Percentiles rank a stretch among this genome's conserved stretches.
Conservation (phyloP, 2,113 vertebrate species). For the Cavia porcellus region DNA sequence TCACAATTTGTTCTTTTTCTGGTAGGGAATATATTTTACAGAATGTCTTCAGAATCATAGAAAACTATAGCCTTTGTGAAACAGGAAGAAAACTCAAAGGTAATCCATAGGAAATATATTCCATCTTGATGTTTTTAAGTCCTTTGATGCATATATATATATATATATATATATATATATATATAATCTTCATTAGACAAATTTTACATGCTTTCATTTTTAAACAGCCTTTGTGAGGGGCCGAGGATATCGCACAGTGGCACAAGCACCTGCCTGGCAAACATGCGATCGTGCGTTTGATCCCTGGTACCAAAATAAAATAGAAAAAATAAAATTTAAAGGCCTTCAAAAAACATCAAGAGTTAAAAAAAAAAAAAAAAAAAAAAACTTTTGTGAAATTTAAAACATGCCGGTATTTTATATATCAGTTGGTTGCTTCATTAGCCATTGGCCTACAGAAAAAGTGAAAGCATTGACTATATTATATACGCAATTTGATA, state of each 20-base stretch:
- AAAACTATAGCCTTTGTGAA: slow-evolving; percentile 34
- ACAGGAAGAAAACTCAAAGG: not conserved
- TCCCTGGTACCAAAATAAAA: too few species aligned
- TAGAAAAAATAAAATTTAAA: too few species aligned
- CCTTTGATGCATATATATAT: too few species aligned
- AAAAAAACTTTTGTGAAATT: not conserved
- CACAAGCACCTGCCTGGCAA: too few species aligned
- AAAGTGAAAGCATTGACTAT: slow-evolving; percentile 64
- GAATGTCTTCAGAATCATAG: not conserved
- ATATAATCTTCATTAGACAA: not conserved
- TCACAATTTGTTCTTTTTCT: slow-evolving; percentile 51
- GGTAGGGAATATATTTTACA: not conserved
- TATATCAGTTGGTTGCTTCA: slow-evolving; percentile 72
- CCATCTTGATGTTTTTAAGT: not conserved
- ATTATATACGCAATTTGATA: not conserved
- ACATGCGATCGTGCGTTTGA: too few species aligned
- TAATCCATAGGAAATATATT: not conserved
- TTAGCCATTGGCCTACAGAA: slow-evolving; percentile 61
- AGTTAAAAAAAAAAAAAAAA: too few species aligned
- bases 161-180: not conserved
- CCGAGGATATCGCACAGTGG: too few species aligned
- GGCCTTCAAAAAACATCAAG: too few species aligned
- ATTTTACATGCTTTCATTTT: not conserved
- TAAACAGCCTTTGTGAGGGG: not conserved
- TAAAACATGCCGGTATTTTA: not conserved